Evolutionary conservation across 2,797 vertebrate genomes (phyloP).

Genomic region (Rhincodon typus): DNA sequence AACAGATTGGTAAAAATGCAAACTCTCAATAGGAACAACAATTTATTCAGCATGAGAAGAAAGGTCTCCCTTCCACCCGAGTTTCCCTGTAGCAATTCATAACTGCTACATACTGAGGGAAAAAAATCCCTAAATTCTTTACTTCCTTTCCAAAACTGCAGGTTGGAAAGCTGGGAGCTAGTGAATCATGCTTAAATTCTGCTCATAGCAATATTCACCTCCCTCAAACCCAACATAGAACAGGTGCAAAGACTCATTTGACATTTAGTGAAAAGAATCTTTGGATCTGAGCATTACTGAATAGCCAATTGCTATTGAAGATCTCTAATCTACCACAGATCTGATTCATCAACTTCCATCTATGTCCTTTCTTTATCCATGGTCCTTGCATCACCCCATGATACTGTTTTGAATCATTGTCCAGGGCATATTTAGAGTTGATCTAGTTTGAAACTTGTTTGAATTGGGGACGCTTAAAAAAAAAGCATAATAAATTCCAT

Average conservation of each 20-base stretch:
- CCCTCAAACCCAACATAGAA: neutral
- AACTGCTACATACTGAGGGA: neutral
- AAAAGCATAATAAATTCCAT: too few species aligned
- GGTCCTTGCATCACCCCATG: neutral
- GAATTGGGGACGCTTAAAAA: neutral
- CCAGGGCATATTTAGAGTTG: neutral
- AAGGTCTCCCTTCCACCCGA: too few species aligned
- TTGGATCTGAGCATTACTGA: neutral
- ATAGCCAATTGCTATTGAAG: neutral
- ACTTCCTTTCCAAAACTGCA: neutral
- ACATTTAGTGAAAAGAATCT: neutral
- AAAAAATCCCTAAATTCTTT: neutral
- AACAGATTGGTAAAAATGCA: too few species aligned
- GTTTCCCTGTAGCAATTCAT: neutral
- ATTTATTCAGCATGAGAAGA: too few species aligned
- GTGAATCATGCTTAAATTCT: neutral
- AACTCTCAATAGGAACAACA: too few species aligned
- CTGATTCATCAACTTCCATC: neutral
- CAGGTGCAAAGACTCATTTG: neutral
- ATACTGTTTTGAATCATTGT: neutral
- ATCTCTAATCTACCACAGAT: neutral
- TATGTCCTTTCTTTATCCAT: neutral
- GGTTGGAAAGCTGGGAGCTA: neutral
- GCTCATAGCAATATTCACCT: neutral
- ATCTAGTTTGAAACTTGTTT: neutral